These are phyloP conservation scores for Phrynocephalus guinanensis DNA, from an alignment of 2,797 vertebrate species.

Conservation along the genomic window DNA sequence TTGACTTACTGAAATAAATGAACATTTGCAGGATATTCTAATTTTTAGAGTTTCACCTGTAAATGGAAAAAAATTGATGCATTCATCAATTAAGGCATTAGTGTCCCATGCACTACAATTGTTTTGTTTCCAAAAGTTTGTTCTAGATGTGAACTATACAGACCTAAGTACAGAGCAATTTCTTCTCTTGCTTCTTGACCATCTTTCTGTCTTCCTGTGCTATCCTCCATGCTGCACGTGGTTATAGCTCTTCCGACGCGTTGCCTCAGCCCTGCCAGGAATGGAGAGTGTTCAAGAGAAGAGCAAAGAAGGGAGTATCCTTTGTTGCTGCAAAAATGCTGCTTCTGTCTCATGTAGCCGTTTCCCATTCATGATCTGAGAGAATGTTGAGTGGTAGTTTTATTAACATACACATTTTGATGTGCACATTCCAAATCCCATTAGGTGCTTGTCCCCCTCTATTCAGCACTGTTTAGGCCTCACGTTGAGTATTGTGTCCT, in stretches of 20 bases:
- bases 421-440: not conserved
- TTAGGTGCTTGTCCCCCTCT: too few species aligned
- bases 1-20: too few species aligned
- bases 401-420: not conserved
- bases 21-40: too few species aligned
- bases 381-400: not conserved
- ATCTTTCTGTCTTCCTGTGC: conserved; percentile 1
- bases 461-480: too few species aligned
- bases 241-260: conserved; percentile 89
- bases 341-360: not conserved
- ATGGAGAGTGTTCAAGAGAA: conserved; percentile 94
- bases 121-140: not conserved
- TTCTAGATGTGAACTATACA: not conserved
- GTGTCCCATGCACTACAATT: not conserved
- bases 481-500: too few species aligned
- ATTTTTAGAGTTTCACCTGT: too few species aligned
- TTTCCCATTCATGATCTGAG: not conserved
- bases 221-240: not conserved
- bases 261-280: conserved; percentile 91
- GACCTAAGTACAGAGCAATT: not conserved
- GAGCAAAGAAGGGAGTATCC: conserved; percentile 96
- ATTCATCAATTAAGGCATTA: not conserved
- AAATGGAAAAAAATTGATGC: not conserved
- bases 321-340: conserved; percentile 72
- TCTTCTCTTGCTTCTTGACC: not conserved